These are phyloP conservation scores for Liposcelis brunnea DNA, from an alignment of 2,888 invertebrate genomes.

Conservation along the genomic window DNA sequence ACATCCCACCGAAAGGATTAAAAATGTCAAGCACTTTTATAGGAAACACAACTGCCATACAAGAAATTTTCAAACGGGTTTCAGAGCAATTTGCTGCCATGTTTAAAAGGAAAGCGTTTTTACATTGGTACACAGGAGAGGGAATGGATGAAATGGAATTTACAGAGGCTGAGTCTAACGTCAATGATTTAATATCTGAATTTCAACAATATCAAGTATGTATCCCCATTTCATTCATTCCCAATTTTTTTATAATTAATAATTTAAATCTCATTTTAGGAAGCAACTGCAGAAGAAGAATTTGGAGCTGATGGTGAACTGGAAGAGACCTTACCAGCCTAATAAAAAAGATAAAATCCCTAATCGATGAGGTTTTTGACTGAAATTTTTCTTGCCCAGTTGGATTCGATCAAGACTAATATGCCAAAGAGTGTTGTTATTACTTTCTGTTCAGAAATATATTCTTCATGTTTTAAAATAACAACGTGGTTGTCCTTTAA, in stretches of 20 bases:
- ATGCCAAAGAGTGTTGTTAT: too few relatives aligned
- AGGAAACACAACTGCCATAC: conserved; percentile 37
- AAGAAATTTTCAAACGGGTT: conserved; percentile 66
- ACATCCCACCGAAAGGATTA: conserved; percentile 49
- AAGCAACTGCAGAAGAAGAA: conserved; percentile 1
- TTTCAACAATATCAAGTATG: conserved; percentile 79
- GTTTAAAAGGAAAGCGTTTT: conserved; percentile 87
- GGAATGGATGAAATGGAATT: conserved; percentile 32
- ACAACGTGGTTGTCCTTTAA: too few relatives aligned
- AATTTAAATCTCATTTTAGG: neutral
- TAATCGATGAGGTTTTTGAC: too few relatives aligned
- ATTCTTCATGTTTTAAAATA: too few relatives aligned
- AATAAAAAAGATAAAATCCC: too few relatives aligned
- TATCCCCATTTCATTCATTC: neutral
- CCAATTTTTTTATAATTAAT: neutral
- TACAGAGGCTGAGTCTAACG: conserved; percentile 78
- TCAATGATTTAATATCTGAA: conserved; percentile 79
- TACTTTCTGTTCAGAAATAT: too few relatives aligned
- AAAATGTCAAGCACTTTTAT: conserved; percentile 51
- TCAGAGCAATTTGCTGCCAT: conserved; percentile 87
- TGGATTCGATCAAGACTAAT: too few relatives aligned
- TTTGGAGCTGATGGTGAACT: neutral
- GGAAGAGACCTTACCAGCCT: neutral
- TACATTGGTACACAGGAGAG: conserved; percentile 96
- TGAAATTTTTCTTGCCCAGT: too few relatives aligned